phyloP scores from a whole-genome alignment of 2,888 invertebrate genomes.

The Drosophila neotestacea region DNA sequence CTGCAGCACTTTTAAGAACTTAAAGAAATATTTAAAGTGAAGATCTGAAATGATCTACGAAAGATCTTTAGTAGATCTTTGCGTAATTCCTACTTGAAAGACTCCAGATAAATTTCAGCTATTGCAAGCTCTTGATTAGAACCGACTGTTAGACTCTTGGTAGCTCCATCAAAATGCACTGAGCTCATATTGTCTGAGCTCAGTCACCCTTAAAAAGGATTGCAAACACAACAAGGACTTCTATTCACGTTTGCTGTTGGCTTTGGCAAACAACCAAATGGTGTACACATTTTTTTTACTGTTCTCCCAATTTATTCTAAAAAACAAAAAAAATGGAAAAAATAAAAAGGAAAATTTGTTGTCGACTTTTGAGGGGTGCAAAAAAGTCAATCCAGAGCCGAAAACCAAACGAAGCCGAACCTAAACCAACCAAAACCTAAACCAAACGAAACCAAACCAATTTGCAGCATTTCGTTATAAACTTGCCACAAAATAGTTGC shows the following conservation, averaged over 20 bases:
- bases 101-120: background rate
- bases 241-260: conserved; percentile 6
- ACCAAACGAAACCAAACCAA: conserved; percentile 58
- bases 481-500: conserved; percentile 64
- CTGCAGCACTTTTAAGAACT: background rate
- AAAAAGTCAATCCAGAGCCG: conserved; percentile 6
- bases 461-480: conserved; percentile 67
- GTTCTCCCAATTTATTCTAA: conserved; percentile 9
- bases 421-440: conserved; percentile 18
- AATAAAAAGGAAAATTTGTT: background rate
- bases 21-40: no score
- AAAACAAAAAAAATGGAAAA: background rate
- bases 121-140: background rate
- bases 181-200: conserved; percentile 2
- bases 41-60: no score
- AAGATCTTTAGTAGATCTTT: background rate
- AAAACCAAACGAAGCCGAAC: conserved; percentile 2
- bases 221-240: conserved; percentile 12
- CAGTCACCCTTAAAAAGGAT: conserved; percentile 10
- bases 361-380: conserved; percentile 8
- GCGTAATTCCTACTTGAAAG: background rate
- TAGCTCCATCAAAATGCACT: conserved; percentile 5
- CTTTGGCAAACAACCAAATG: conserved; percentile 19
- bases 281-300: background rate
- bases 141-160: background rate